Evolutionary conservation across 2,113 vertebrate genomes (phyloP).

Genomic region (Mesembrinibis cayennensis): DNA sequence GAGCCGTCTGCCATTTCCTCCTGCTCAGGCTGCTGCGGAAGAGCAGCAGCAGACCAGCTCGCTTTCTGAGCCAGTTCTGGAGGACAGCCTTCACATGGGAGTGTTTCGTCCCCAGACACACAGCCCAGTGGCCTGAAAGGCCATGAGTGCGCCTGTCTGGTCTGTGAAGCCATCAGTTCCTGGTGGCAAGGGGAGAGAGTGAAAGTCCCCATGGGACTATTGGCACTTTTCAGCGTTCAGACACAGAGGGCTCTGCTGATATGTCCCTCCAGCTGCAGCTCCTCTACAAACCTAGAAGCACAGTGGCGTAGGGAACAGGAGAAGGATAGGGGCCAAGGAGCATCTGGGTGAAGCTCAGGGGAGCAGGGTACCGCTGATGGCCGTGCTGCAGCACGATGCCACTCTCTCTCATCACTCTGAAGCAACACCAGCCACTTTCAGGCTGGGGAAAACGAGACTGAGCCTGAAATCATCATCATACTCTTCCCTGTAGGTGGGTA

Average conservation of each 20-base stretch:
- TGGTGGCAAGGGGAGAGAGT: too few species aligned
- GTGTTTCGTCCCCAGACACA: accelerated
- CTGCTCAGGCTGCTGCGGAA: neutral
- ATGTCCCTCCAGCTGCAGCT: accelerated
- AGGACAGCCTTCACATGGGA: neutral
- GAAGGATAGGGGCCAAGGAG: neutral
- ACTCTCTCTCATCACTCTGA: accelerated
- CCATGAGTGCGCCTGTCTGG: neutral
- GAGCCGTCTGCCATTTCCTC: neutral
- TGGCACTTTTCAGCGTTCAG: neutral
- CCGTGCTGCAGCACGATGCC: neutral
- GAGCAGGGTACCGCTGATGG: too few species aligned
- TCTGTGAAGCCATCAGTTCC: neutral
- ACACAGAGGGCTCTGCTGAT: neutral
- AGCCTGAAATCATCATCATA: neutral
- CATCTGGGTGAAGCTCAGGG: neutral
- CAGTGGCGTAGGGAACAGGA: neutral
- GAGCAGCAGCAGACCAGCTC: neutral
- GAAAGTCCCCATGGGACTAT: neutral
- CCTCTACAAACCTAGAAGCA: too few species aligned
- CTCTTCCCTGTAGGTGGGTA: neutral
- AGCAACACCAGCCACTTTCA: neutral
- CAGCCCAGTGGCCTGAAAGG: neutral
- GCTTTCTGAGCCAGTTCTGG: neutral
- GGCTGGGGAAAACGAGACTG: neutral